Evolutionary conservation across 2,888 invertebrate genomes (phyloP).

Genomic region (Drosophila borealis): DNA sequence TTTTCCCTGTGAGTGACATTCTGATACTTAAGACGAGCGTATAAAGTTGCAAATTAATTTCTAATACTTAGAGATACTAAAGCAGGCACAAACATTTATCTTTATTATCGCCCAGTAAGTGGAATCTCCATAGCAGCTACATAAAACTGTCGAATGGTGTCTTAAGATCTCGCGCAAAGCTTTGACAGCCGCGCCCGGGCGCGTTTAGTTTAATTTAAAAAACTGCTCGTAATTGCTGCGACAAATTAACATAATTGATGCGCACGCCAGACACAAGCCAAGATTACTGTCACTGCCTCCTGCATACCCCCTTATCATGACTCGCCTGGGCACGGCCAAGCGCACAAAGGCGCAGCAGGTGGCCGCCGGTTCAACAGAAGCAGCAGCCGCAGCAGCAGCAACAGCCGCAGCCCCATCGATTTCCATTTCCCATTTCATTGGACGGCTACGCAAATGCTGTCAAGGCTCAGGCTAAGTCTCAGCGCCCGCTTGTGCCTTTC

Average conservation of each 20-base stretch:
- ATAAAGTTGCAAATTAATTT: constrained; percentile 11
- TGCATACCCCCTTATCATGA: too few relatives aligned
- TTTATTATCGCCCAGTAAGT: constrained; percentile 39
- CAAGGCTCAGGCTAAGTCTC: constrained; percentile 37
- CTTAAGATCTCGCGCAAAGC: constrained; percentile 22
- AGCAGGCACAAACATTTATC: constrained; percentile 41
- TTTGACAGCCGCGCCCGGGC: constrained; percentile 15
- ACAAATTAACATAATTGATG: constrained; percentile 78
- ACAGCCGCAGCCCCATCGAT: constrained; percentile 60
- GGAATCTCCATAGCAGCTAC: constrained; percentile 28
- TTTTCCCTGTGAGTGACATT: constrained; percentile 6
- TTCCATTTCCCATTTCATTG: constrained; percentile 47
- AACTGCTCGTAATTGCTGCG: constrained; percentile 72
- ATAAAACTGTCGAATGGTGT: constrained; percentile 40
- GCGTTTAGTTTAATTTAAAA: constrained; percentile 46
- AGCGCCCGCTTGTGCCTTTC: constrained; percentile 16
- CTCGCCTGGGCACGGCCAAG: not conserved
- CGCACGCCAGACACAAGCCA: constrained; percentile 46
- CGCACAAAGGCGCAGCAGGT: constrained; percentile 73
- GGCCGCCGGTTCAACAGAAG: constrained; percentile 34
- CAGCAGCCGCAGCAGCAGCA: constrained; percentile 10
- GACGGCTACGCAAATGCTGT: constrained; percentile 41
- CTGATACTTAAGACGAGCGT: not conserved
- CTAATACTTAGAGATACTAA: not conserved
- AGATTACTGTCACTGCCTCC: constrained; percentile 34